A percentile compares a stretch with the other conserved stretches of the same genome.
These are phyloP conservation scores for Poeciliopsis turneri DNA, from an alignment of 2,797 vertebrate genomes.

Conservation along the genomic window DNA sequence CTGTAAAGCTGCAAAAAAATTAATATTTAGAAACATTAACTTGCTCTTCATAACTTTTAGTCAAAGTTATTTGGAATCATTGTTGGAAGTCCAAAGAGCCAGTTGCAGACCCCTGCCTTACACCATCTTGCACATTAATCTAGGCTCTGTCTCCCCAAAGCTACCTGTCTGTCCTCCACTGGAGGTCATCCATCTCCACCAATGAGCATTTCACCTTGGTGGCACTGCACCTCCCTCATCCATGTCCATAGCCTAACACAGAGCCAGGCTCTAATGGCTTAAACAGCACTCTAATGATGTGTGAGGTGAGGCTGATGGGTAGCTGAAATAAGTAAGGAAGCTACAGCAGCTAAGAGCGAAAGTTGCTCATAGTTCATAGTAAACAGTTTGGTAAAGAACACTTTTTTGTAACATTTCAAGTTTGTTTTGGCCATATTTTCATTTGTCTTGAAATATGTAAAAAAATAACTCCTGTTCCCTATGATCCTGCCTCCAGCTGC, in stretches of 20 bases:
- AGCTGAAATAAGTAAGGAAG: slow-evolving; percentile 45
- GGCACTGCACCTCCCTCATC: slow-evolving; percentile 17
- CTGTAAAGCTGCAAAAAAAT: not conserved
- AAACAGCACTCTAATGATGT: slow-evolving; percentile 80
- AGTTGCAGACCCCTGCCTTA: slow-evolving; percentile 42
- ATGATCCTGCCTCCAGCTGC: not conserved
- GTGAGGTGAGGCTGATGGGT: slow-evolving; percentile 77
- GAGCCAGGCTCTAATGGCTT: slow-evolving; percentile 72
- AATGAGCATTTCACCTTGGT: slow-evolving; percentile 54
- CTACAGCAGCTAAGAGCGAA: slow-evolving; percentile 46
- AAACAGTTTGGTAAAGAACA: not conserved
- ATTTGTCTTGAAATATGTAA: not conserved
- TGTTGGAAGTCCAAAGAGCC: not conserved
- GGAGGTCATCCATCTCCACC: slow-evolving; percentile 66
- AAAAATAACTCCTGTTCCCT: not conserved
- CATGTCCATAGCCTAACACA: slow-evolving; percentile 14
- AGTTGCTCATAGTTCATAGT: not conserved
- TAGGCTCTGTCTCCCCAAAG: slow-evolving; percentile 42
- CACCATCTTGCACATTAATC: slow-evolving; percentile 41
- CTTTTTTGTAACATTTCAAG: not conserved
- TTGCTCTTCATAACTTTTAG: not conserved
- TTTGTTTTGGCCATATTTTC: not conserved
- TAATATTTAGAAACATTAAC: not conserved
- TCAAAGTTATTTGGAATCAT: not conserved
- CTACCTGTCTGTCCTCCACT: slow-evolving; percentile 54